Evolutionary conservation across 2,797 vertebrate species (phyloP).

Genomic region (Aphelocoma californica): DNA sequence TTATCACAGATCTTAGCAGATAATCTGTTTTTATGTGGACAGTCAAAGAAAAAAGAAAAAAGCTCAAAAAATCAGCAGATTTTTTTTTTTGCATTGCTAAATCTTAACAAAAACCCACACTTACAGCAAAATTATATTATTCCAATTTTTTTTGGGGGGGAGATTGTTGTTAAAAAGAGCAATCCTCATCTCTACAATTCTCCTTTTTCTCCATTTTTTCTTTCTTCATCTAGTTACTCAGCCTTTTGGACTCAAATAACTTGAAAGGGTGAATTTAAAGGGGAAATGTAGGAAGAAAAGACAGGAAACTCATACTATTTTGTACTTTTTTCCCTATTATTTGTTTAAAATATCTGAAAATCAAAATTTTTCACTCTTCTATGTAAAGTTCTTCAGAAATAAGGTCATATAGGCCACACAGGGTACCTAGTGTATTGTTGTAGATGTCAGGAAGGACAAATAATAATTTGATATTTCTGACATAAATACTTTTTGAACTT

Average conservation of each 20-base stretch:
- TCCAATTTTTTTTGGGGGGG: neutral
- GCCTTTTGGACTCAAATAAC: neutral
- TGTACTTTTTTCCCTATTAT: neutral
- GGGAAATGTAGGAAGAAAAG: neutral
- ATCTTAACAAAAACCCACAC: accelerated
- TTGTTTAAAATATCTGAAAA: neutral
- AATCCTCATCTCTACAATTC: neutral
- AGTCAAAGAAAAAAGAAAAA: neutral
- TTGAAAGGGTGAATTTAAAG: neutral
- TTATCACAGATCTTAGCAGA: neutral
- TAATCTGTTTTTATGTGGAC: neutral
- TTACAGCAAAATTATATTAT: neutral
- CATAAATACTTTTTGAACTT: neutral
- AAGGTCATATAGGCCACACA: neutral
- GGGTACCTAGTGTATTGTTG: neutral
- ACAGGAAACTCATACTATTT: neutral
- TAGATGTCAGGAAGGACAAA: neutral
- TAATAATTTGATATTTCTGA: neutral
- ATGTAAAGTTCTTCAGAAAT: neutral
- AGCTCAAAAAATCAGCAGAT: neutral
- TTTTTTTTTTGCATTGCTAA: neutral
- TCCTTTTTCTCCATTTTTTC: neutral
- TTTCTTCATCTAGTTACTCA: neutral
- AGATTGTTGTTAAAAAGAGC: neutral
- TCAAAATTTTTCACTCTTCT: neutral